Evolutionary conservation across 2,797 vertebrate species (phyloP).

Genomic region (Enteromius anoplus): DNA sequence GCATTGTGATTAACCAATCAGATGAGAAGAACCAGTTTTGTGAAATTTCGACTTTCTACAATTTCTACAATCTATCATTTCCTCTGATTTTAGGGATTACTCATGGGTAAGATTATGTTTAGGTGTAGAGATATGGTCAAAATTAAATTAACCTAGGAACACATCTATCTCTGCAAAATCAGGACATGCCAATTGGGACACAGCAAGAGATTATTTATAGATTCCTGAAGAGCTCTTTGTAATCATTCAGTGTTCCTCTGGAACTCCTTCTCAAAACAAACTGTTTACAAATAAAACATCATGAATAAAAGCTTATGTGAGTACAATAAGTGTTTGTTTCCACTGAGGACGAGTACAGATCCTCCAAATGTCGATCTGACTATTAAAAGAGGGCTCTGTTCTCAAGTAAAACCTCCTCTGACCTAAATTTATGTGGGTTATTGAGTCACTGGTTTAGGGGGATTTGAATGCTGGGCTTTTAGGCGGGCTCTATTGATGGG

Average conservation of each 20-base stretch:
- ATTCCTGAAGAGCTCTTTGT: neutral
- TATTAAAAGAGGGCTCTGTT: slow-evolving; percentile 46
- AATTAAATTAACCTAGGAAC: too few relatives aligned
- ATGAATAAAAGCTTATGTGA: slow-evolving; percentile 5
- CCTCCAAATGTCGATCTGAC: slow-evolving; percentile 1
- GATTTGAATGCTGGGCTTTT: slow-evolving; percentile 55
- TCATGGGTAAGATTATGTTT: too few relatives aligned
- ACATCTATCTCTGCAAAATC: too few relatives aligned
- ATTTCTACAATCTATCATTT: too few relatives aligned
- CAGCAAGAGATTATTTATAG: neutral
- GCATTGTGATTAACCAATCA: too few relatives aligned
- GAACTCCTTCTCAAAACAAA: slow-evolving; percentile 13
- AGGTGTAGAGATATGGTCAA: too few relatives aligned
- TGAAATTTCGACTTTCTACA: too few relatives aligned
- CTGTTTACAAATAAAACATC: slow-evolving; percentile 10
- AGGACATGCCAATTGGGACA: neutral
- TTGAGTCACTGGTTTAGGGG: slow-evolving; percentile 58
- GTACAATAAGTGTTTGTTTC: neutral
- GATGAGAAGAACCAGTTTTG: too few relatives aligned
- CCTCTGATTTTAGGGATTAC: too few relatives aligned
- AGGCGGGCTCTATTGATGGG: slow-evolving; percentile 64
- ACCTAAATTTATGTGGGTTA: slow-evolving; percentile 55
- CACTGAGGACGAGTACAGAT: neutral
- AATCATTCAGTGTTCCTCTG: neutral
- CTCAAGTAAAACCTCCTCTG: slow-evolving; percentile 49